Evolutionary conservation across 1,140 invertebrate species (phyloP).

Genomic region (Cydia strobilella): DNA sequence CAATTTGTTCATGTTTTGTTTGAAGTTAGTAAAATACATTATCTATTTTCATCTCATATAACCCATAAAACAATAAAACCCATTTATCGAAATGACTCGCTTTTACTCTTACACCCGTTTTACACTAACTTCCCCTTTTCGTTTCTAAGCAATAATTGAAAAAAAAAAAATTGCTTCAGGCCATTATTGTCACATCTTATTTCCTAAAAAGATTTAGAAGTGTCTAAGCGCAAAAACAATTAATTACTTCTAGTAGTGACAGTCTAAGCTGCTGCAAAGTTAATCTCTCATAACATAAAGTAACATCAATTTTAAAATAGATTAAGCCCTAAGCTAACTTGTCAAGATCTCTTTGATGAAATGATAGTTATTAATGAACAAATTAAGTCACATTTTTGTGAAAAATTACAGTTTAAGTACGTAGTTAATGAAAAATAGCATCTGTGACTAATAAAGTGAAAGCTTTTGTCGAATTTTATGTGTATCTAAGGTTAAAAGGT

Average conservation of each 20-base stretch:
- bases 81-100: no score
- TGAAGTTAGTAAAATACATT: no score
- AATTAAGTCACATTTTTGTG: not conserved
- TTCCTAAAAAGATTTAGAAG: not conserved
- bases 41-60: no score
- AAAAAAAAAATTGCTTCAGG: no score
- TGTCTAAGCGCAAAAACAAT: not conserved
- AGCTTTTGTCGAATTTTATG: not conserved
- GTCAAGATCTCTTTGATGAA: not conserved
- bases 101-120: no score
- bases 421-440: not conserved
- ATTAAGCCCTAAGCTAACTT: conserved; percentile 10
- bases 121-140: no score
- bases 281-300: not conserved
- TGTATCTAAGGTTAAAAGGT: not conserved
- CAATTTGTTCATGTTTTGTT: no score
- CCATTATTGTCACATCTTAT: no score
- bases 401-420: not conserved
- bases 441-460: not conserved
- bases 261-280: not conserved
- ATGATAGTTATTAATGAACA: not conserved
- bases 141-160: no score
- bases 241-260: not conserved
- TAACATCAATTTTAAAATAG: not conserved
- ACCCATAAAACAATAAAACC: no score